Conservation (phyloP, 2,888 invertebrate species). For the Lacanobia wlatinum region DNA sequence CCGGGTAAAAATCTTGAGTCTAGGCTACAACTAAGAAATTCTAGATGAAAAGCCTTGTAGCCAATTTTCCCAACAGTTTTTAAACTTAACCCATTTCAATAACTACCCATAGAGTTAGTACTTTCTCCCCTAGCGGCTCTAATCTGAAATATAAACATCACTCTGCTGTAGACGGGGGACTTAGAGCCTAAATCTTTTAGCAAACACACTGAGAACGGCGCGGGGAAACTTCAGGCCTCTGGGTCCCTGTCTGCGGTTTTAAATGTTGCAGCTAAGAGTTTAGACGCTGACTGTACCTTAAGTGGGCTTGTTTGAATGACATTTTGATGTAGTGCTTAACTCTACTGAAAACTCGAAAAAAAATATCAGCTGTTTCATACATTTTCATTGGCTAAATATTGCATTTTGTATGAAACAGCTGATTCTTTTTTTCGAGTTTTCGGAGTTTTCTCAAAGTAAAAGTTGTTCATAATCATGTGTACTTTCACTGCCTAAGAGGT, state of each 20-base stretch:
- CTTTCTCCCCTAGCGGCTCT: conserved; percentile 22
- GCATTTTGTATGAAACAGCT: no score
- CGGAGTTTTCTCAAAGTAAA: no score
- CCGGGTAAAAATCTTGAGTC: no score
- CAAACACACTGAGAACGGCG: conserved; percentile 49
- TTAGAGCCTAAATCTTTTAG: conserved; percentile 47
- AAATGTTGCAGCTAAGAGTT: conserved; percentile 19
- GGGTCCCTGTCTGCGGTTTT: conserved; percentile 50
- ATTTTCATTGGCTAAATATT: no score
- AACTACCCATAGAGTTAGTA: conserved; percentile 14
- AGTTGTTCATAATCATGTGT: no score
- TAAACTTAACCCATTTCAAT: conserved; percentile 26
- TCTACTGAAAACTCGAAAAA: no score
- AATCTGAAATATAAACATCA: conserved; percentile 51
- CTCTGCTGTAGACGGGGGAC: conserved; percentile 31
- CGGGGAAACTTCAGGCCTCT: conserved; percentile 37
- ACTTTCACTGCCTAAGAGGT: no score
- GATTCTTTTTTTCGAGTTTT: no score
- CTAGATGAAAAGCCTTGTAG: background rate
- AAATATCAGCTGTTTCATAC: no score
- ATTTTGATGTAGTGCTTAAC: background rate
- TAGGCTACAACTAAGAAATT: no score
- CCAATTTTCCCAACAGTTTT: background rate
- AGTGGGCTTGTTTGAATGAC: conserved; percentile 5
- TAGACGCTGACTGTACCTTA: conserved; percentile 16